Evolutionary conservation across 2,888 invertebrate genomes (phyloP).

Genomic region (Liopterus haemorrhoidalis): DNA sequence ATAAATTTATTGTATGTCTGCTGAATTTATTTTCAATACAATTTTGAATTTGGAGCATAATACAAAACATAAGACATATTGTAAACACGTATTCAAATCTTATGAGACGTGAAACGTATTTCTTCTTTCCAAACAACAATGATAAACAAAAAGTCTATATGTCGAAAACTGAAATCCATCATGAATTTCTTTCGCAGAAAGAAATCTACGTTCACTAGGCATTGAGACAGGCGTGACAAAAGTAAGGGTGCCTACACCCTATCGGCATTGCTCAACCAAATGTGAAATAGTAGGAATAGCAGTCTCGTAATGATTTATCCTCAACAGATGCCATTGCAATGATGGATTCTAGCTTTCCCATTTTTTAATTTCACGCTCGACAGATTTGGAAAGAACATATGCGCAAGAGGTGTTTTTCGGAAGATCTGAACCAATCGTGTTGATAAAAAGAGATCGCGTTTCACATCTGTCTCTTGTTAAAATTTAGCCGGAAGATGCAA

Average conservation of each 20-base stretch:
- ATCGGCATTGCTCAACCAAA: constrained; percentile 17
- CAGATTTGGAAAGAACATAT: constrained; percentile 16
- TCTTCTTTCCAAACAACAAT: too few relatives aligned
- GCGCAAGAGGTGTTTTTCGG: constrained; percentile 9
- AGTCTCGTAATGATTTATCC: not conserved
- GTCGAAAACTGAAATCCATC: too few relatives aligned
- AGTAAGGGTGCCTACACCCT: constrained; percentile 4
- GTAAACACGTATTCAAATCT: too few relatives aligned
- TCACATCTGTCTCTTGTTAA: constrained; percentile 36
- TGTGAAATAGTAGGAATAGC: constrained; percentile 21
- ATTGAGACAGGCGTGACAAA: constrained; percentile 11
- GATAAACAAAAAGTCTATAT: too few relatives aligned
- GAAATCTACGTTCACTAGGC: constrained; percentile 3
- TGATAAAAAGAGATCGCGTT: constrained; percentile 17
- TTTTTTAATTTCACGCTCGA: constrained; percentile 23
- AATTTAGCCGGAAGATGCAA: too few relatives aligned
- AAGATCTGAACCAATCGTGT: constrained; percentile 14
- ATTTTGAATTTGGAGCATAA: too few relatives aligned
- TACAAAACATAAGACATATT: too few relatives aligned
- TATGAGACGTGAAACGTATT: too few relatives aligned
- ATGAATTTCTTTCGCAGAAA: too few relatives aligned
- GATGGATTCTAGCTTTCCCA: constrained; percentile 16
- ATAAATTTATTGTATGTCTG: too few relatives aligned
- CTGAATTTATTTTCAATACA: too few relatives aligned
- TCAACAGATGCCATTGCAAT: constrained; percentile 12